Evolutionary conservation across 2,888 invertebrate species (phyloP), one percentile per base, ranked within the genome.

Genomic region (Lasius platythorax): DNA sequence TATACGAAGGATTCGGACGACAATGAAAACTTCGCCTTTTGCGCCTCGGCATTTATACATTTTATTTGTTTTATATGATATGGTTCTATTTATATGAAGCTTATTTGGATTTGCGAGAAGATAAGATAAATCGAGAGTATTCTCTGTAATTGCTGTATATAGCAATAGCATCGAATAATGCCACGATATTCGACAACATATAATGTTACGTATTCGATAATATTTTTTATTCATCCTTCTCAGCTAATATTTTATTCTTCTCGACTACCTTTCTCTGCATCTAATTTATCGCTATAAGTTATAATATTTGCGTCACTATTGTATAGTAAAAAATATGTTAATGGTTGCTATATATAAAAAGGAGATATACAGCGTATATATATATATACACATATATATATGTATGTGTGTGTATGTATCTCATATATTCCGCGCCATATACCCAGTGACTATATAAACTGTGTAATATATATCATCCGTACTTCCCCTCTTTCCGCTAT

Each of bases 281-380:
- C 93, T 94, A 93, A 94, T 94, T 94, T 94, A 94, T 94, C 93
- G 92, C 92, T 91, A 93, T 93, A 94, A 94, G 93, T 94, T 94
- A 93, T 94, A 94, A 94, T 94, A 94, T 94, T 94, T 94, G 94
- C 93, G 92, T 94, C 93, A 94, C 94, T 94, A 94, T 94, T 94
- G 94, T 94, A 91, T 92, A 91, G 93, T 93, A 94, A 94, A 94
- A 94, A 94, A 94, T 94, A 94, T 94, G 94, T 94, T 94, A 94
- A 94, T 94, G 94, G 94, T 93, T 92, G 93, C 94, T 93, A 94
- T 94, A 94, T 23, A 23, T 23, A 23, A 23, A 23, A 94, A 94
- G 94, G 93, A 94, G 93, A 94, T 94, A 94, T 94, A 94, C 93
- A 91, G 92, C 92, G 90, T 91, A 89, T 94, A 94, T 94, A 94